Evolutionary conservation across 1,140 invertebrate species (phyloP), one percentile per base, ranked within the genome.

Genomic region (Agrypnia vestita): DNA sequence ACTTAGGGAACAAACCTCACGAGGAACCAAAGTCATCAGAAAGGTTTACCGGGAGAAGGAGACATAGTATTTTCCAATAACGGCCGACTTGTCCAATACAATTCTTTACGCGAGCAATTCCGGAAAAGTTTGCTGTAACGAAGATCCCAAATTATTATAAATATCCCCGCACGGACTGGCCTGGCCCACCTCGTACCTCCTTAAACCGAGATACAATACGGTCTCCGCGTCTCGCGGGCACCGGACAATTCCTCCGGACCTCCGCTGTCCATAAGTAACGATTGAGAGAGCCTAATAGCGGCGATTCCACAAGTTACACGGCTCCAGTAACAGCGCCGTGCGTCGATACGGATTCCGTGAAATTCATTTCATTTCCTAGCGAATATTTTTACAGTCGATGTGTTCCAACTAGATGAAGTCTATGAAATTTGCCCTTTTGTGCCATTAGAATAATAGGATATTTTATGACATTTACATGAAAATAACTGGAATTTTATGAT

Each of bases 141-240:
- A 83, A 83, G 71, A 83, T 80, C 79, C 82, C 79, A 81, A 83
- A 83, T 83, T 83, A 83, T 83, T 83, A 81, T 83, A 83, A 80
- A 83, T 83, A 83, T 80, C 79, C 76, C 73, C 79, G 76, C 21
- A 35, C 13, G 64, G 74, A 64, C 69, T 49, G 47, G 46, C 12
- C 49, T 67, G 15, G 56, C n/a, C 47, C 67, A 56, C 15, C 25
- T 19, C 46, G 12, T 69, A 56, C 47, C 53, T 64, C 51, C 62
- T 59, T 59, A 44, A 61, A 73, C 21, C 49, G 25, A 72, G 19
- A 73, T 55, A 73, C 71, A 71, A 71, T 82, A 80, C 78, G 75
- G 81, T 43, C 47, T 35, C 21, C 64, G 47, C 25, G 81, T 80
- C 81, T 82, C 81, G 81, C 81, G 81, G 78, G 81, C 71, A 77